Evolutionary conservation across 2,113 vertebrate species (phyloP).

Genomic region (Connochaetes taurinus): DNA sequence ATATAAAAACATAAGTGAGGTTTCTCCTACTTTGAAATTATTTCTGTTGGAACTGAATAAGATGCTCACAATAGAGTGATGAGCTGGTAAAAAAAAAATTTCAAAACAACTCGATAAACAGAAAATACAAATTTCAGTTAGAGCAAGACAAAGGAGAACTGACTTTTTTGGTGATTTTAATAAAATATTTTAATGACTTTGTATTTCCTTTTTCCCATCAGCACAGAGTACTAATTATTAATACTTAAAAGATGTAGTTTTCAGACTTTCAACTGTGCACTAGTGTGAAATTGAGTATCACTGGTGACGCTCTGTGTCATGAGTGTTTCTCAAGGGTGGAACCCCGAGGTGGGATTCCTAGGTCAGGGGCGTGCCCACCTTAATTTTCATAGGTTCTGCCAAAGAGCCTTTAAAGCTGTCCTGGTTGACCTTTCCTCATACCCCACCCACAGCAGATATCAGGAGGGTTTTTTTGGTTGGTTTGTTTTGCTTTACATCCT

Average conservation of each 20-base stretch:
- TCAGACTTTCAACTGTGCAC: background rate
- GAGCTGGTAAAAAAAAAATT: background rate
- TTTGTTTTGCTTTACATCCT: background rate
- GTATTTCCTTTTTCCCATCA: background rate
- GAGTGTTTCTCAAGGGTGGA: background rate
- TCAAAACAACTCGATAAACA: background rate
- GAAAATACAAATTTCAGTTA: background rate
- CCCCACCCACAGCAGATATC: background rate
- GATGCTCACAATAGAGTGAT: background rate
- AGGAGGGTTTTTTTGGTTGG: background rate
- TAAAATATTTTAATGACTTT: background rate
- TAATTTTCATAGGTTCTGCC: background rate
- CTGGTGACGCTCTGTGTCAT: rapidly evolving
- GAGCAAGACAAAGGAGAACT: background rate
- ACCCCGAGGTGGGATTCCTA: background rate
- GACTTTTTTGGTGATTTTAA: background rate
- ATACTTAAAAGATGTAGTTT: background rate
- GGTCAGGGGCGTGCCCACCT: background rate
- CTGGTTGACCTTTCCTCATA: background rate
- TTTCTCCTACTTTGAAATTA: background rate
- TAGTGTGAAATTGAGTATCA: background rate
- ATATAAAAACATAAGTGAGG: background rate
- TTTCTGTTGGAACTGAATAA: background rate
- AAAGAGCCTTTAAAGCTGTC: background rate
- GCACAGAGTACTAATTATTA: background rate